Evolutionary conservation across 2,113 vertebrate species (phyloP), one percentile per base, ranked within the genome.

Genomic region (Pachyramphus minor): DNA sequence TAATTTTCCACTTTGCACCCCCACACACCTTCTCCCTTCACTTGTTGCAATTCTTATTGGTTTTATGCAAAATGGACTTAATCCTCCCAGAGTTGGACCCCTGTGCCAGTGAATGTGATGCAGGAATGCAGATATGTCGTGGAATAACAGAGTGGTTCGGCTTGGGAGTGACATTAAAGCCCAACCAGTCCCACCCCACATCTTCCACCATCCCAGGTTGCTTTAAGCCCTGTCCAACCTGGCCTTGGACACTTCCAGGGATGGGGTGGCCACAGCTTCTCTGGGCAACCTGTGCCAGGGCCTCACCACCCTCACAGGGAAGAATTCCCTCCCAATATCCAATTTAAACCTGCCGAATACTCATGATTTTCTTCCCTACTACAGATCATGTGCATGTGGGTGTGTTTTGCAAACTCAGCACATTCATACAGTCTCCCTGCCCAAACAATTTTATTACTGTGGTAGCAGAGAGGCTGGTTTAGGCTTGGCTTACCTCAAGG

Each of bases 261-360:
- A 33, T 76, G 71, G n/a, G 5, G 24, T 71, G 76, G 71, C 63
- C 62, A 3, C 69, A 68, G 55, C 62, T 27, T 0, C 20, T 45
- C 33, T 59, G 59, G 22, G 18, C 3, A 52, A 3, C 20, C 44
- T 27, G 14, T 44, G 17, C 55, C 74, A 78, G 45, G 10, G 3
- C 39, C 15, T 82, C 0, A 0, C 17, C n/a, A 5, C 21, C 41
- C 21, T 69, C 2, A 0, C n/a, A 69, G 9, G 6, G 28, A 68
- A 5, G 0, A 35, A 76, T 28, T 69, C 35, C 41, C 42, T 0
- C 79, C 55, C 47, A 22, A 47, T 1, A 27, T 49, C 55, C n/a
- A 14, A 41, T 4, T n/a, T 23, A 55, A 69, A 12, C 30, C 11
- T 2, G 6, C 9, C 41, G 27, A 3, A 41, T 6, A 17, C 23